A percentile compares a stretch with the other conserved stretches of the same genome.
Evolutionary conservation across 2,113 vertebrate species (phyloP).

Genomic region (Bambusicola thoracicus): DNA sequence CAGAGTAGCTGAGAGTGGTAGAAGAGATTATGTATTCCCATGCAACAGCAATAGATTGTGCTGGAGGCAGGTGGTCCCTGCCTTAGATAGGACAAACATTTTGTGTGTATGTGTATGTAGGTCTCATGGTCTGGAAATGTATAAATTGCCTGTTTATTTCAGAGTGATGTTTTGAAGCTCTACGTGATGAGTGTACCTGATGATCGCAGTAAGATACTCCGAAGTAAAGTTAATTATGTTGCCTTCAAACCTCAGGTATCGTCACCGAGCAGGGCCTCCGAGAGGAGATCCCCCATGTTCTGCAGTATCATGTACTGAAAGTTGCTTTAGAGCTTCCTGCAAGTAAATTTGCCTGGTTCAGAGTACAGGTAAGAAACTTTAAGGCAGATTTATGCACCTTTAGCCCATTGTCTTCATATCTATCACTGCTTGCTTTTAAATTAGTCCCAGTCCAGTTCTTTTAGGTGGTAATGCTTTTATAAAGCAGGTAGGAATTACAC

Average conservation of each 20-base stretch:
- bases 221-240: not conserved
- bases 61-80: not conserved
- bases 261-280: constrained; percentile 86
- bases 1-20: not conserved
- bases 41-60: not conserved
- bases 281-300: constrained; percentile 83
- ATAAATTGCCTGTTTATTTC: not conserved
- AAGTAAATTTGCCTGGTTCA: constrained; percentile 95
- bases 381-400: not conserved
- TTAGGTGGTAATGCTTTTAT: not conserved
- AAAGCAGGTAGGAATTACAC: not conserved
- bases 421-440: not conserved
- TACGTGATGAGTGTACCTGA: not conserved
- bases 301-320: constrained; percentile 91
- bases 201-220: not conserved
- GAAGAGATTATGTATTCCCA: not conserved
- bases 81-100: not conserved
- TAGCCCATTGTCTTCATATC: not conserved
- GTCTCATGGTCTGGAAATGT: not conserved
- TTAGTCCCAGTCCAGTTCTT: not conserved
- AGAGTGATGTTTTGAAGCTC: not conserved
- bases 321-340: constrained; percentile 92
- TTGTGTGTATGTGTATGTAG: not conserved
- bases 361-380: constrained; percentile 82
- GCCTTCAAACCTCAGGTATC: constrained; percentile 77